phyloP scores from a whole-genome alignment of 2,113 vertebrate genomes.

The Salvelinus sp. region DNA sequence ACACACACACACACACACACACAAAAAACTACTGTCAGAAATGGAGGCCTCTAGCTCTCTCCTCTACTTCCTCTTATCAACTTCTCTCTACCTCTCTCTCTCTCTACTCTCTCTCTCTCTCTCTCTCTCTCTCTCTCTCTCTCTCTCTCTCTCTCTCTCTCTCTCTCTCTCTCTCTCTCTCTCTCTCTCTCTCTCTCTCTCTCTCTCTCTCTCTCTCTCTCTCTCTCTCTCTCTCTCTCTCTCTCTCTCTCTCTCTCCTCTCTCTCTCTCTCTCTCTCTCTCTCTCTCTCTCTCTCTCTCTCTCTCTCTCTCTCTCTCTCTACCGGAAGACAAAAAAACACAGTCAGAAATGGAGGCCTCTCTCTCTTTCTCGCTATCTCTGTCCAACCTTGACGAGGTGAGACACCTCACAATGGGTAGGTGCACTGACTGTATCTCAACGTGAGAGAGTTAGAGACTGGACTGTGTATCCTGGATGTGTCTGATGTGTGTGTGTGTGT shows the following conservation, averaged over 20 bases:
- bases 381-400: slow-evolving; percentile 40
- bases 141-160: slow-evolving; percentile 8
- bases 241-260: too few species aligned
- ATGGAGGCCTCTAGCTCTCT: slow-evolving; percentile 15
- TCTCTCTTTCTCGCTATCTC: slow-evolving; percentile 13
- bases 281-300: too few species aligned
- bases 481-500: slow-evolving; percentile 10
- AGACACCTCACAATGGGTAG: slow-evolving; percentile 12
- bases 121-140: too few species aligned
- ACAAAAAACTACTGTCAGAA: background rate
- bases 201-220: too few species aligned
- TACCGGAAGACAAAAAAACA: background rate
- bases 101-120: too few species aligned
- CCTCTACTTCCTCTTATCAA: slow-evolving; percentile 19
- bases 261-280: too few species aligned
- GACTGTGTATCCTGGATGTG: slow-evolving; percentile 2
- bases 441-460: slow-evolving; percentile 9
- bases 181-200: too few species aligned
- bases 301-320: too few species aligned
- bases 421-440: slow-evolving; percentile 1
- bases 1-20: too few species aligned
- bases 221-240: too few species aligned
- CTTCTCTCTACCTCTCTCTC: slow-evolving; percentile 13
- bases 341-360: slow-evolving; percentile 1
- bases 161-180: background rate